Conservation (phyloP, 1,140 invertebrate genomes). For the Subanguina moxae region DNA sequence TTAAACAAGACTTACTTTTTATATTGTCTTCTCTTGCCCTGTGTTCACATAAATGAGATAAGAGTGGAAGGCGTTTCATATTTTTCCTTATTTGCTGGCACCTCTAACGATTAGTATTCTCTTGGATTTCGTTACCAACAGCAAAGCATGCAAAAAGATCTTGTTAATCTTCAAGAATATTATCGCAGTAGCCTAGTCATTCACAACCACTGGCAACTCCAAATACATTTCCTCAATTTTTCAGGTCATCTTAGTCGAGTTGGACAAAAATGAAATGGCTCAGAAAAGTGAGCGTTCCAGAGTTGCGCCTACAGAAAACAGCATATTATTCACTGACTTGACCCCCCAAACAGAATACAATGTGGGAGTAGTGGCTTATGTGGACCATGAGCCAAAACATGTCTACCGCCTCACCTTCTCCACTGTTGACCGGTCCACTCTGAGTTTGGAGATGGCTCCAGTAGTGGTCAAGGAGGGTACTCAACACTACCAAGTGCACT, state of each 20-base stretch:
- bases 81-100: too few species aligned
- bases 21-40: too few species aligned
- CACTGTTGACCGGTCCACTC: constrained; percentile 28
- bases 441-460: constrained; percentile 41
- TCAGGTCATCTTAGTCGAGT: constrained; percentile 37
- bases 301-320: constrained; percentile 37
- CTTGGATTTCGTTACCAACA: too few species aligned
- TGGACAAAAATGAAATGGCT: constrained; percentile 34
- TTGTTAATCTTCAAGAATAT: too few species aligned
- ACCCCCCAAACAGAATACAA: constrained; percentile 49
- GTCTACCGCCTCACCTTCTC: constrained; percentile 44
- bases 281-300: constrained; percentile 47
- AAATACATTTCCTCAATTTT: constrained; percentile 8
- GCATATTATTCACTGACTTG: constrained; percentile 46
- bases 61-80: too few species aligned
- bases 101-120: too few species aligned
- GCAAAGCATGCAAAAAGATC: too few species aligned
- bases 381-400: constrained; percentile 55
- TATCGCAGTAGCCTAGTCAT: too few species aligned
- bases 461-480: constrained; percentile 44
- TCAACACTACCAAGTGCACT: constrained; percentile 48
- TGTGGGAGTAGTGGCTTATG: constrained; percentile 56
- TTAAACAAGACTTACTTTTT: too few species aligned
- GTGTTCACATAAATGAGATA: too few species aligned
- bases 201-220: too few species aligned